phyloP scores from a whole-genome alignment of 2,797 vertebrate genomes.

The Rhinichthys osculus region DNA sequence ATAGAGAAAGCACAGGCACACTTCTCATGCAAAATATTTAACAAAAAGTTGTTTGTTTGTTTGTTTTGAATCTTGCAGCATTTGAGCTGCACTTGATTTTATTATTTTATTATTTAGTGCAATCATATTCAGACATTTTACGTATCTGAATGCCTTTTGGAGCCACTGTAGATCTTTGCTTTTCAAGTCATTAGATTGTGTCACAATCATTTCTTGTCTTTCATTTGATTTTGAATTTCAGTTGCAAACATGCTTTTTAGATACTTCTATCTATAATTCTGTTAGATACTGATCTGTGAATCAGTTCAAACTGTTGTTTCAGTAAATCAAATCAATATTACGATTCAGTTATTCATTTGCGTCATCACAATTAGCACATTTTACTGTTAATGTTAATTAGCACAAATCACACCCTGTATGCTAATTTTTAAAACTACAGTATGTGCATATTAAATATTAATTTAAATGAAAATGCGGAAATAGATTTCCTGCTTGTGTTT shows the following conservation, averaged over 20 bases:
- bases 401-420: neutral
- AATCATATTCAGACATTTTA: neutral
- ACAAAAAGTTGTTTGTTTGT: no score
- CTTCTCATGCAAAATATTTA: neutral
- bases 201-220: neutral
- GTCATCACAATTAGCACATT: no score
- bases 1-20: neutral
- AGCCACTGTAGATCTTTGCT: neutral
- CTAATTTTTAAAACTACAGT: neutral
- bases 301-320: neutral
- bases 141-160: neutral
- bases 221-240: neutral
- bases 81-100: neutral
- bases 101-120: neutral
- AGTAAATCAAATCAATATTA: neutral
- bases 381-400: neutral
- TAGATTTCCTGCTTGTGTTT: neutral
- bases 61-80: neutral
- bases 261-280: neutral
- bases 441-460: neutral
- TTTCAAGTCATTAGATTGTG: neutral
- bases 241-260: neutral
- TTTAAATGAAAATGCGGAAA: neutral
- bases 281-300: no score
- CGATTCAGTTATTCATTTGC: neutral